Evolutionary conservation across 2,888 invertebrate genomes (phyloP).

Genomic region (Megaustenia siamemsis): DNA sequence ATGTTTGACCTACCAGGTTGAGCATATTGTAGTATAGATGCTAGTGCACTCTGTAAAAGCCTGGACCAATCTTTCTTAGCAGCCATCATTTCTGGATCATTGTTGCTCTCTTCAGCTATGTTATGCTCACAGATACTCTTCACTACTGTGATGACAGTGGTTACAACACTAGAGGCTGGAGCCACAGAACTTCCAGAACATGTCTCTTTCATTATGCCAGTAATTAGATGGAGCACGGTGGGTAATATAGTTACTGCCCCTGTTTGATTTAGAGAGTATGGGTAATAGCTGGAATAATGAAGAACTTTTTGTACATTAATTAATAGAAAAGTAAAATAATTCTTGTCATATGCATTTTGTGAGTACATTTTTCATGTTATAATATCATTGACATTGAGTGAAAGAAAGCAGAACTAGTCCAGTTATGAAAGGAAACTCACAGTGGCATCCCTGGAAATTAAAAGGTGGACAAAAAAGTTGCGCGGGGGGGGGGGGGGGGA

Average conservation of each 20-base stretch:
- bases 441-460: too few species aligned
- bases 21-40: conserved; percentile 92
- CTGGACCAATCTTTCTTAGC: conserved; percentile 85
- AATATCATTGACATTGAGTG: too few species aligned
- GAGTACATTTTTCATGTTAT: too few species aligned
- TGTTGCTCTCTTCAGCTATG: conserved; percentile 83
- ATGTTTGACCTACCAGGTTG: conserved; percentile 68
- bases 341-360: too few species aligned
- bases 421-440: too few species aligned
- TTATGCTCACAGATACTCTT: conserved; percentile 83
- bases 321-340: too few species aligned
- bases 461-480: too few species aligned
- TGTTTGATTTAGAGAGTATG: conserved; percentile 70
- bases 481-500: too few species aligned
- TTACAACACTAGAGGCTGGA: conserved; percentile 84
- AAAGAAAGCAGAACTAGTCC: too few species aligned
- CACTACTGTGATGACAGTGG: conserved; percentile 86
- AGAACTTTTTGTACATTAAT: too few species aligned
- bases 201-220: conserved; percentile 92
- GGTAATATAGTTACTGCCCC: conserved; percentile 93
- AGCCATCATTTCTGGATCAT: conserved; percentile 44
- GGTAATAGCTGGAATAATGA: too few species aligned
- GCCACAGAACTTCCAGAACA: conserved; percentile 83
- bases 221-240: conserved; percentile 93
- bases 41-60: conserved; percentile 92